Evolutionary conservation across 2,113 vertebrate genomes (phyloP).

Genomic region (Columba livia): DNA sequence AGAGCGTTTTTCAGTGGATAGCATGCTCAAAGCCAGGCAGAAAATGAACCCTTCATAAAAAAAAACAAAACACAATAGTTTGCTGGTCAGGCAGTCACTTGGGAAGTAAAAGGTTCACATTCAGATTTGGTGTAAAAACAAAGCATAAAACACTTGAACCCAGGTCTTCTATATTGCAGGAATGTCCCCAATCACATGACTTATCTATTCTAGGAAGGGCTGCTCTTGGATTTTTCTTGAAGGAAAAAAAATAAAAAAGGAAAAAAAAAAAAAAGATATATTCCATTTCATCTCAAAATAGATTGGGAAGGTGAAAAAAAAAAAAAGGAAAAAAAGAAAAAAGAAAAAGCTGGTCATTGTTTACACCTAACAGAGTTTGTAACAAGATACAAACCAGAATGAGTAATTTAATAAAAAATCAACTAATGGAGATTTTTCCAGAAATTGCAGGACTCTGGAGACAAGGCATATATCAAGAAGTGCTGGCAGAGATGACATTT

Average conservation of each 20-base stretch:
- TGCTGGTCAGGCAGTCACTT: not conserved
- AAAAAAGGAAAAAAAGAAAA: no score
- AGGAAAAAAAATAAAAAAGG: not conserved
- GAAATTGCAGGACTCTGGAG: not conserved
- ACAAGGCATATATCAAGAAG: not conserved
- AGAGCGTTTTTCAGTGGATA: not conserved
- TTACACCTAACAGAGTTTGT: not conserved
- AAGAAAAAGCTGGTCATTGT: not conserved
- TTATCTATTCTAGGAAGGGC: not conserved
- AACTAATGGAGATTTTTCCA: not conserved
- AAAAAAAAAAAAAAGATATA: no score
- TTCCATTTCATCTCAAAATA: not conserved
- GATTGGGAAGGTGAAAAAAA: no score
- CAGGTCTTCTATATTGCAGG: not conserved
- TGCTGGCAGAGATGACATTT: not conserved
- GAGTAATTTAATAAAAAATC: not conserved
- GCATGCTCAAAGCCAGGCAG: not conserved
- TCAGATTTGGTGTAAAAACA: not conserved
- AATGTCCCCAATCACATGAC: not conserved
- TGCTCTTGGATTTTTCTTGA: not conserved
- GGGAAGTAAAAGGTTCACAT: not conserved
- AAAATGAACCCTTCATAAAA: not conserved
- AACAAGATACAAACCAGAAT: not conserved
- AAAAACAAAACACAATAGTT: not conserved
- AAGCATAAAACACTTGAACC: not conserved